Evolutionary conservation across 1,140 invertebrate species (phyloP).

Genomic region (Sycophaga agraensis): DNA sequence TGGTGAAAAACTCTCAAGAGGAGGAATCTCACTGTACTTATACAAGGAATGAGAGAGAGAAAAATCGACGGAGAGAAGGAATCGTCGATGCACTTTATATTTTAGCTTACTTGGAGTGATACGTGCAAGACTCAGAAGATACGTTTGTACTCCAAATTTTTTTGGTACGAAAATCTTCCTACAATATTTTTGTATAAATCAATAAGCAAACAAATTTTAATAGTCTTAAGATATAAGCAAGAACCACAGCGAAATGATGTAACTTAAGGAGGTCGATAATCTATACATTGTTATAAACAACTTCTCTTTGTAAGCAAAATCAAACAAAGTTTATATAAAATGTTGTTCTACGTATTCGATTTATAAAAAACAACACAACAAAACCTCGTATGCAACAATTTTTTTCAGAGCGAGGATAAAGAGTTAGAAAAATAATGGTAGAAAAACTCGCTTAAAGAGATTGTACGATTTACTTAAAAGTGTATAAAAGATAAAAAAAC

Average conservation of each 20-base stretch:
- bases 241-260: background rate
- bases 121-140: no score
- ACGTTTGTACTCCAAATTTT: no score
- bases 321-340: background rate
- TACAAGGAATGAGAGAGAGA: conserved; percentile 17
- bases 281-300: conserved; percentile 15
- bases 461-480: conserved; percentile 30
- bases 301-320: background rate
- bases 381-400: background rate
- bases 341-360: background rate
- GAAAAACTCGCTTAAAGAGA: conserved; percentile 19
- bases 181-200: conserved; percentile 24
- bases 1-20: conserved; percentile 12
- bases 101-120: conserved; percentile 5
- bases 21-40: conserved; percentile 29
- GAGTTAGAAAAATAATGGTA: background rate
- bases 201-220: conserved; percentile 22
- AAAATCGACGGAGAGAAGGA: conserved; percentile 6
- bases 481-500: background rate
- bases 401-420: background rate
- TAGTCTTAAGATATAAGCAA: conserved; percentile 2
- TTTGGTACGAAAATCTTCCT: conserved; percentile 7
- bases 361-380: background rate
- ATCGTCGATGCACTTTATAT: background rate
- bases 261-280: conserved; percentile 2